phyloP scores from a whole-genome alignment of 2,888 invertebrate species.

The Lacanobia wlatinum region DNA sequence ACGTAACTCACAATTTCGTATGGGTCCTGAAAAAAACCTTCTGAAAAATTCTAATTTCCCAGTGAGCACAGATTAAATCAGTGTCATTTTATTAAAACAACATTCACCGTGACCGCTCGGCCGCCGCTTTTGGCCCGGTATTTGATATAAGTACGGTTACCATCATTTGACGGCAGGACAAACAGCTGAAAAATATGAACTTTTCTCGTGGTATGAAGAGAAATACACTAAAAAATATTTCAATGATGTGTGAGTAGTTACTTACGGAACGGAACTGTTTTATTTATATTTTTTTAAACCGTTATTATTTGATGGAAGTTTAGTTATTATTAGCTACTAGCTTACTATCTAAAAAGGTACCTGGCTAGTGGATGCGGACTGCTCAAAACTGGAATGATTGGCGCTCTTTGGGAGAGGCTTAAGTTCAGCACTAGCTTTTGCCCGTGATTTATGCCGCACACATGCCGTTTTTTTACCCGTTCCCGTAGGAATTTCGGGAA shows the following conservation, averaged over 20 bases:
- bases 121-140: slow-evolving; percentile 64
- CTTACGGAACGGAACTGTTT: too few species aligned
- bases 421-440: too few species aligned
- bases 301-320: background rate
- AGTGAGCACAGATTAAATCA: slow-evolving; percentile 62
- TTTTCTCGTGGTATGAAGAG: background rate
- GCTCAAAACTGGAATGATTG: too few species aligned
- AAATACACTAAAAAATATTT: too few species aligned
- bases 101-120: slow-evolving; percentile 64
- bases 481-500: too few species aligned
- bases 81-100: slow-evolving; percentile 69
- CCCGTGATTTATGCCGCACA: too few species aligned
- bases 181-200: background rate
- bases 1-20: slow-evolving; percentile 45
- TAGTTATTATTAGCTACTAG: background rate
- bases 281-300: too few species aligned
- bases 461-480: too few species aligned
- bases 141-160: slow-evolving; percentile 69
- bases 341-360: too few species aligned
- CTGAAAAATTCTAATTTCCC: slow-evolving; percentile 60
- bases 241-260: too few species aligned
- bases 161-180: slow-evolving; percentile 37
- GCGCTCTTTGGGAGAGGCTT: too few species aligned
- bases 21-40: slow-evolving; percentile 46
- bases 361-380: too few species aligned